Base-by-base conservation (phyloP, 1,140 invertebrate species). In the Zophobas atratus region DNA sequence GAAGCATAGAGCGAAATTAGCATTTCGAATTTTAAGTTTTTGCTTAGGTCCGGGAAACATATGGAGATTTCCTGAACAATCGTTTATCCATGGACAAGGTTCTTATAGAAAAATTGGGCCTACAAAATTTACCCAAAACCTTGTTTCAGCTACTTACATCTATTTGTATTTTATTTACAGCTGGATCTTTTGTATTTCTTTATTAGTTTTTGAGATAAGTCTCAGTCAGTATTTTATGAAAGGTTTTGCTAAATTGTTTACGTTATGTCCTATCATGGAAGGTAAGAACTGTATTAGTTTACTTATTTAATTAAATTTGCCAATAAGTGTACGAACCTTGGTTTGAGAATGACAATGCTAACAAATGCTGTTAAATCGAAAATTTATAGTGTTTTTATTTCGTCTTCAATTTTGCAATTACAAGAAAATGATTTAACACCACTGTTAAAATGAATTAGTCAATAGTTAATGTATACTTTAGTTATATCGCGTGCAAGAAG, bases 151-250 rank as follows among this genome's bases (percentile, higher is more conserved):
- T 32, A 55, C 76, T 8, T 77, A 73, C 51, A 48, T 77, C 20
- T 63, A 49, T 43, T 48, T 74, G n/a, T 77, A 77, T 56, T 63
- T 77, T 49, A 0, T 63, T 2, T 60, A 73, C 49, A 77, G 43
- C 35, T n/a, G 56, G n/a, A 43, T 60, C 6, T 57, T 77, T 33
- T 70, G 76, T 46, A 71, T 38, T 20, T 46, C 43, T 36, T 38
- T 77, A n/a, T 41, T 77, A 51, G 71, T 77, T 48, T 77, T 77
- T 67, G 76, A 77, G 53, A 38, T 77, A 38, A 46, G 70, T 38
- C 49, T 77, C 34, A 57, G 76, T 3, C 76, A 77, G 56, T 77
- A 60, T 63, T 74, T 57, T 33, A 34, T 36, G 20, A 60, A 74
- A 32, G 76, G 76, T n/a, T 74, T 67, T 46, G 32, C 56, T 34